These are phyloP conservation scores for Eidolon dupreanum DNA, from an alignment of 2,797 vertebrate genomes.

Conservation along the genomic window DNA sequence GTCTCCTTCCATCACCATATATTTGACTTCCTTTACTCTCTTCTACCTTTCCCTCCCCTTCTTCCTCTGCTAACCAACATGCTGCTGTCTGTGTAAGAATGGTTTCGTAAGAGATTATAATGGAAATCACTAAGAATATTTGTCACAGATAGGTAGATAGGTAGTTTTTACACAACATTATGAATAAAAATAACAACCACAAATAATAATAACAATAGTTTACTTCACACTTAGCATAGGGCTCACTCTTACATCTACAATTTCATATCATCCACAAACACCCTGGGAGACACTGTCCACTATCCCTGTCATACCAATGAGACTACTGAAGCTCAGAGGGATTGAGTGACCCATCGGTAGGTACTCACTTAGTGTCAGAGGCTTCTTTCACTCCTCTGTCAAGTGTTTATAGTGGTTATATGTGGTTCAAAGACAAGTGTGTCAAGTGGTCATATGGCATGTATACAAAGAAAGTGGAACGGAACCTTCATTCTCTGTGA, in stretches of 20 bases:
- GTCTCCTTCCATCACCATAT: background rate
- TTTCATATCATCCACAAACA: background rate
- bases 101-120: background rate
- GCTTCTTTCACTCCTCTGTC: background rate
- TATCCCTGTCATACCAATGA: too few relatives aligned
- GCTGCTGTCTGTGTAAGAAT: background rate
- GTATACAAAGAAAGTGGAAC: background rate
- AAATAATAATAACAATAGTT: background rate
- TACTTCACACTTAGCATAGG: background rate
- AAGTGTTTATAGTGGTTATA: background rate
- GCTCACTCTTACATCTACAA: background rate
- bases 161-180: background rate
- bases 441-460: background rate
- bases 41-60: background rate
- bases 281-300: background rate
- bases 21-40: background rate
- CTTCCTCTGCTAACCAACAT: background rate
- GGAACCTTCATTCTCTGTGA: background rate
- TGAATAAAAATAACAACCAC: slow-evolving; percentile 15
- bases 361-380: background rate
- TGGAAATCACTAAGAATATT: background rate
- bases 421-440: background rate
- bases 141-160: background rate
- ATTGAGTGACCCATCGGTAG: background rate
- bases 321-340: background rate